Evolutionary conservation across 2,797 vertebrate species (phyloP), one percentile per base, ranked within the genome.

Genomic region (Leptatherina wallacei): DNA sequence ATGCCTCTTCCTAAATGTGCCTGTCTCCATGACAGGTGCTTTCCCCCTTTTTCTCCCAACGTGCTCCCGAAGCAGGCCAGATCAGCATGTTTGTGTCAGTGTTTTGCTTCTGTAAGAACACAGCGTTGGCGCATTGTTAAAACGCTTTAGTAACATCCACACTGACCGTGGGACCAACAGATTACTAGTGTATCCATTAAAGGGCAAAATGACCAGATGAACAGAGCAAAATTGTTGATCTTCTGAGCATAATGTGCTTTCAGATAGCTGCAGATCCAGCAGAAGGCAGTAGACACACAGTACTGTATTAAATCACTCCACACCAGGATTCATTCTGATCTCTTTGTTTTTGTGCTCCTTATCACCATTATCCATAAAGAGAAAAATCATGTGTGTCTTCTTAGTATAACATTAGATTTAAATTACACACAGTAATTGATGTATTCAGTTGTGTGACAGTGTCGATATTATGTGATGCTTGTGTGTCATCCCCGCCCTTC

Each of bases 321-420:
- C 87, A 88, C 82, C 75, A 69, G 72, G 69, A 58, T 77, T 72
- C 67, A 47, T 65, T 22, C 32, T 61, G 78, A 80, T 54, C 60
- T 81, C 91, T 85, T 40, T 80, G 70, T 86, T 92, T 66, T 81
- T 84, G 78, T 65, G 32, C 79, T 85, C 81, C 58, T 85, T 80
- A 86, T 77, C 69, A 75, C 65, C 57, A 77, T 70, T 85, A 72
- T 89, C 85, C 69, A 61, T 60, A 81, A 63, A 60, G 16, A 66
- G 81, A n/a, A 61, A 55, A 71, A 76, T 85, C 69, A 47, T 82
- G 65, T 88, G 77, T 85, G 78, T 91, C 86, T 86, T 87, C 73
- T 87, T 56, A 81, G 78, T 91, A 85, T 89, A 89, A 85, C 90
- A 75, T 87, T 92, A 88, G 85, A 79, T 94, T 93, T 90, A 73